A percentile compares a stretch with the other conserved stretches of the same genome.
Conservation (phyloP, 2,888 invertebrate species). For the Bembecia ichneumoniformis region DNA sequence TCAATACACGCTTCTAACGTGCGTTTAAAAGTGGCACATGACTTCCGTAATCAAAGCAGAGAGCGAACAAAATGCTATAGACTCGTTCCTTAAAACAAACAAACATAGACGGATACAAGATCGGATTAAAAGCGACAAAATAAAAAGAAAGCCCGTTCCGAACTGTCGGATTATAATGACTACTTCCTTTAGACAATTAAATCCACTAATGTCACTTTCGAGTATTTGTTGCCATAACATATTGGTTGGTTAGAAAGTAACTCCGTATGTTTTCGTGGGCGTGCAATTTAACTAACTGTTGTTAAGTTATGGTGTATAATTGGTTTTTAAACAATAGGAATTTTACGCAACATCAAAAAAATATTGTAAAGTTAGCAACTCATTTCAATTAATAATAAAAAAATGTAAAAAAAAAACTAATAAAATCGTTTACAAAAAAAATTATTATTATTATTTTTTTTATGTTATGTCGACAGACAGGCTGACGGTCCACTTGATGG, state of each 20-base stretch:
- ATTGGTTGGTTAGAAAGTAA: conserved; percentile 4
- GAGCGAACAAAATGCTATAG: conserved; percentile 3
- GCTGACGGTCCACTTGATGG: too few relatives aligned
- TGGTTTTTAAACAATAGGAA: too few relatives aligned
- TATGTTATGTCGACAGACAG: too few relatives aligned
- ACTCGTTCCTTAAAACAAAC: conserved; percentile 5
- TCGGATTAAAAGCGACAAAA: conserved; percentile 1
- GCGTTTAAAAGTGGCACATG: conserved; percentile 26
- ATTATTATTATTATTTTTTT: too few relatives aligned
- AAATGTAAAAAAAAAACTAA: too few relatives aligned
- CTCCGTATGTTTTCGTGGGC: not conserved
- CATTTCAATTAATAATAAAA: too few relatives aligned
- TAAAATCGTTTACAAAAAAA: too few relatives aligned
- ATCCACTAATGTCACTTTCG: conserved; percentile 11
- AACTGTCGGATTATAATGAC: conserved; percentile 9
- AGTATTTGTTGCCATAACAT: conserved; percentile 1
- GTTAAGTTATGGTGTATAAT: too few relatives aligned
- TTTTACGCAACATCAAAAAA: too few relatives aligned
- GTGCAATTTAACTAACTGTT: too few relatives aligned
- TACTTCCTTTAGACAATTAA: conserved; percentile 14
- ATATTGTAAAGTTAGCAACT: too few relatives aligned
- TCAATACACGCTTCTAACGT: conserved; percentile 23
- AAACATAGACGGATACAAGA: conserved; percentile 3
- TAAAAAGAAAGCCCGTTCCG: conserved; percentile 9
- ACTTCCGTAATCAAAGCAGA: conserved; percentile 25